Evolutionary conservation across 2,888 invertebrate genomes (phyloP), one percentile per base, ranked within the genome.

Genomic region (Aphodius sticticus): DNA sequence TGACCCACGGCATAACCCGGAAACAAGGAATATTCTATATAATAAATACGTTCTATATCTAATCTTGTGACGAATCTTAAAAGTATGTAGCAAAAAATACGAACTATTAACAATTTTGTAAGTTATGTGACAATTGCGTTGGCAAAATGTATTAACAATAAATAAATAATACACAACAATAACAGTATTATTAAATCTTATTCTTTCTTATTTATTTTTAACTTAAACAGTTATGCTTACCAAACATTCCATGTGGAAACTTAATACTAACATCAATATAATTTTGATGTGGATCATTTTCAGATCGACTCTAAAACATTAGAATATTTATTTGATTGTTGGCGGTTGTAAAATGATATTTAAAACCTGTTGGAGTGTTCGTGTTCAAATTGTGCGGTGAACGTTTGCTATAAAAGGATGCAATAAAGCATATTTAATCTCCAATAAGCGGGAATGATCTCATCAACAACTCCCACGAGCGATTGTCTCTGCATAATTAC

Each of bases 381-480:
- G 26, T 26, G 1, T 53, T 53, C 6, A 53, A 53, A 53, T n/a
- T 53, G 12, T 53, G 53, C 6, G 53, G 53, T 12, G 12, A 53
- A 53, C 53, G 53, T 53, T 12, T 53, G 7, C 53, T 7, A 9
- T 7, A 53, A 53, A 53, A 53, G 53, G 53, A 53, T 53, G 6
- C 53, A 53, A 53, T 53, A 53, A 53, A 53, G 53, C 53, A 53
- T 53, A 53, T 53, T 53, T 53, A 53, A 53, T 53, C 53, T 53
- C 9, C 53, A 53, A 53, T 53, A 53, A 53, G 53, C 12, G 53
- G 53, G 7, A 53, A 53, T 53, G 53, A 7, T 53, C 53, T 53
- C 53, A 53, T 53, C 53, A 53, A 5, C 7, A 53, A 53, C 53
- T 53, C 53, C 53, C 53, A 53, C 53, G 12, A 9, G 53, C 12